These are phyloP conservation scores for Rambutsinella grinnellia DNA, from an alignment of 2,888 invertebrate species.

Conservation along the genomic window DNA sequence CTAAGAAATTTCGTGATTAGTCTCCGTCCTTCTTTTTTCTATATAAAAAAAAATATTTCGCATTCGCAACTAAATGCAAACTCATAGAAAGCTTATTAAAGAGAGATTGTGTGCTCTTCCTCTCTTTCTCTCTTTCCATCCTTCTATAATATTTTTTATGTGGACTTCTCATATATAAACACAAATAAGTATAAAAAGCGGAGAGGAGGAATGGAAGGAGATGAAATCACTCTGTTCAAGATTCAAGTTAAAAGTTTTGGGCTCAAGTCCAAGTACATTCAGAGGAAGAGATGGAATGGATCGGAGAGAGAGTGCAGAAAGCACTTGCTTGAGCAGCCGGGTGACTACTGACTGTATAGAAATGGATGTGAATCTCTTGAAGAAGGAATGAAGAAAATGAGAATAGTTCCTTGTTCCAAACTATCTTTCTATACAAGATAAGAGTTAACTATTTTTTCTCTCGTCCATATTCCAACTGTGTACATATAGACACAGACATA, in stretches of 20 bases:
- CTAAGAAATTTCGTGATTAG: slow-evolving; percentile 16
- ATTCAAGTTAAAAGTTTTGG: slow-evolving; percentile 48
- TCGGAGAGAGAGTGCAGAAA: no score
- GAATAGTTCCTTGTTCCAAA: neutral
- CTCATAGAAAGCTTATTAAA: neutral
- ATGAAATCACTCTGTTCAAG: slow-evolving; percentile 11
- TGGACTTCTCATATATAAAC: neutral
- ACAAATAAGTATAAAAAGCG: neutral
- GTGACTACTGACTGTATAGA: no score
- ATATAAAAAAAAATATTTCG: slow-evolving; percentile 16
- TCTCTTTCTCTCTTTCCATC: neutral
- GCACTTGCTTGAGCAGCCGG: no score
- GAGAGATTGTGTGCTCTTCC: neutral
- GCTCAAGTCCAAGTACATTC: slow-evolving; percentile 52
- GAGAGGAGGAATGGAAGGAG: slow-evolving; percentile 1
- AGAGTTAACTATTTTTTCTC: neutral
- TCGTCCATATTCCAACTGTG: neutral
- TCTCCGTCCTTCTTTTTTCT: slow-evolving; percentile 7
- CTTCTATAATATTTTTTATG: neutral
- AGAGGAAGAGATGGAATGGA: neutral
- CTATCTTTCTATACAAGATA: neutral
- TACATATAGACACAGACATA: neutral
- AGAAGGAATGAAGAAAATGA: neutral
- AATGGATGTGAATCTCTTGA: no score
- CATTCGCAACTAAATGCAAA: neutral